These are phyloP conservation scores for Stomorhina lunata DNA, from an alignment of 2,888 invertebrate species.

Conservation along the genomic window DNA sequence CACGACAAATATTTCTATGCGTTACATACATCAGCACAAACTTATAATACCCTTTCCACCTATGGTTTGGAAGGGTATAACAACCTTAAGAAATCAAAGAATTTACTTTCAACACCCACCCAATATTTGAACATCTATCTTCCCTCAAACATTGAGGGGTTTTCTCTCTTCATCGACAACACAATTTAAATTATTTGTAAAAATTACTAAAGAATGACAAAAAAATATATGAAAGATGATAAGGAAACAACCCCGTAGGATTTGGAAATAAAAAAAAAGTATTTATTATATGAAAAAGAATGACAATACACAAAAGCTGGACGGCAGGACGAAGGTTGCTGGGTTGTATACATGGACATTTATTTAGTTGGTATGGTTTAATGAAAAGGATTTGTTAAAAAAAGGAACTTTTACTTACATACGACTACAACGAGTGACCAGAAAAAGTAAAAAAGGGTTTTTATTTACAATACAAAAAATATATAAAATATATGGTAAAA, in stretches of 20 bases:
- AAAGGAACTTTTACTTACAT: conserved; percentile 1
- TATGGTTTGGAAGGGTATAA: too few relatives aligned
- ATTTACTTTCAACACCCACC: background rate
- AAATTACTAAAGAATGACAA: conserved; percentile 42
- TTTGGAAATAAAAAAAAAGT: conserved; percentile 29
- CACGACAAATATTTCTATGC: too few relatives aligned
- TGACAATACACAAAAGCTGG: conserved; percentile 17
- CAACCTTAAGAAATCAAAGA: background rate
- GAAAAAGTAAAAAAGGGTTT: conserved; percentile 44
- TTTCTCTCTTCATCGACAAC: conserved; percentile 26
- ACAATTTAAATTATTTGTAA: conserved; percentile 60
- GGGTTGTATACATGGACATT: conserved; percentile 3
- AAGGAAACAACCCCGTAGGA: conserved; percentile 61
- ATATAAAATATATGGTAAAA: conserved; percentile 9
- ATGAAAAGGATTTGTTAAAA: conserved; percentile 24
- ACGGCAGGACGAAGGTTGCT: conserved; percentile 9
- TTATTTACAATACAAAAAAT: conserved; percentile 12
- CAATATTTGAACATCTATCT: background rate
- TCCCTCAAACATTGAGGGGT: background rate
- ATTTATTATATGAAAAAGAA: conserved; percentile 1
- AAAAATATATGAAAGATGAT: conserved; percentile 45
- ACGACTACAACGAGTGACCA: conserved; percentile 28
- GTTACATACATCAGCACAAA: too few relatives aligned
- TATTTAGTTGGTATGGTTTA: conserved; percentile 6
- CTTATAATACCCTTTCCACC: too few relatives aligned